Base-by-base conservation (phyloP, 2,888 invertebrate species). In the Phaedon cochleariae region DNA sequence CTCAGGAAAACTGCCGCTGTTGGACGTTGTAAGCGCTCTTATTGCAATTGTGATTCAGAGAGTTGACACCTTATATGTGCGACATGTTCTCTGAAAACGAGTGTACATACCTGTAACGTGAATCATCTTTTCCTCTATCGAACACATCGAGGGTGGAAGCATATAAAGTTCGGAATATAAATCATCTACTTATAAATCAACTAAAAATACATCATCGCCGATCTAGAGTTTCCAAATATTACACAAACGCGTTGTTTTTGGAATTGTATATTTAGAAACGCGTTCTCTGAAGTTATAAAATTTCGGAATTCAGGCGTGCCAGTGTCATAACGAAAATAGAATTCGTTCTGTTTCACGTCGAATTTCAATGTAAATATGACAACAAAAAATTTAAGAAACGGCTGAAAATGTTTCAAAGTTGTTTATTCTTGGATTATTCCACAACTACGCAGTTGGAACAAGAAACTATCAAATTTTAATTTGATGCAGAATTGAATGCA, bases 221-320 rank as follows among this genome's bases (percentile, higher is more conserved):
- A 63, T 67, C 45, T 58, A 60, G 34, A 51, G 61, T 67, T 69
- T 67, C 60, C 65, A 62, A 41, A 65, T 65, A 70, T 70, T 70
- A 67, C 62, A 63, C 61, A 62, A 65, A 65, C 58, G 57, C 53
- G 45, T 26, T 15, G 34, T 37, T 68, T 61, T 64, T 34, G 34
- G 41, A 41, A 41, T 41, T 41, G 41, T 41, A 65, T 64, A 52
- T 65, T 61, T 65, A 65, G 65, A 59, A 31, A 34, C 31, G 34
- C 37, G 58, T 63, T 67, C 63, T 61, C 34, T 61, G 60, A 66
- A 65, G 66, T 52, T 60, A 41, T 52, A 53, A 60, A 49, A 60
- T 60, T 57, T 17, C 26, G 26, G 26, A 57, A 17, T 37, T 22
- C 37, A 26, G 12, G 29, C 57, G 57, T 57, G 45, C 29, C 26